Evolutionary conservation across 2,888 invertebrate species (phyloP), one percentile per base, ranked within the genome.

Genomic region (Ditula angustiorana): DNA sequence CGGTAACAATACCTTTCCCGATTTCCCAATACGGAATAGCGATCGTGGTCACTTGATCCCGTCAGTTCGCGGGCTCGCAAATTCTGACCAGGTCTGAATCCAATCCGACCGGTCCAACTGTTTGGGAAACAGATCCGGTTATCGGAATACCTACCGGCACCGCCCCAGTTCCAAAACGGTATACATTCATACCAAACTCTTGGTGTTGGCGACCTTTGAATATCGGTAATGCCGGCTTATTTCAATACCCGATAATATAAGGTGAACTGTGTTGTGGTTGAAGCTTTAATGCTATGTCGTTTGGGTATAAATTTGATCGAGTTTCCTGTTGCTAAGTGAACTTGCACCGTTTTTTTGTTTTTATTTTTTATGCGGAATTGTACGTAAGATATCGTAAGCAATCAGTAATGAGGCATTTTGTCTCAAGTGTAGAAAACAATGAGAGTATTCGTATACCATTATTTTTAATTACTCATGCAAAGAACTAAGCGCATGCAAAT

Each of bases 91-190:
- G 63, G 26, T 63, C 50, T 13, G 62, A 60, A 55, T 62, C 62
- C 62, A 26, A 63, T 41, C 62, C 41, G 64, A 59, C 64, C 64
- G 64, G 64, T 59, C 47, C 53, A 24, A 23, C 64, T 53, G 46
- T 64, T 64, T 30, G 58, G 64, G 58, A 59, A 44, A 46, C 58
- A 21, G 46, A 59, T 64, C 64, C 64, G 64, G 64, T 64, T 64
- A 21, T 64, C 46, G 11, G 41, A 58, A 59, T 53, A 64, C 58
- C 58, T 58, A 58, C 26, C 16, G 8, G 8, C n/a, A 10, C 21
- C 8, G n/a, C 2, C 16, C 7, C 21, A 47, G 19, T 8, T 3
- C 33, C 23, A 8, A 37, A 59, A 59, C 58, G 59, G 8, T 35
- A 21, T 47, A 53, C 7, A 11, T 13, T 16, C 35, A 19, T 1